Conservation (phyloP, 2,113 vertebrate species). For the Pangasianodon gigas region DNA sequence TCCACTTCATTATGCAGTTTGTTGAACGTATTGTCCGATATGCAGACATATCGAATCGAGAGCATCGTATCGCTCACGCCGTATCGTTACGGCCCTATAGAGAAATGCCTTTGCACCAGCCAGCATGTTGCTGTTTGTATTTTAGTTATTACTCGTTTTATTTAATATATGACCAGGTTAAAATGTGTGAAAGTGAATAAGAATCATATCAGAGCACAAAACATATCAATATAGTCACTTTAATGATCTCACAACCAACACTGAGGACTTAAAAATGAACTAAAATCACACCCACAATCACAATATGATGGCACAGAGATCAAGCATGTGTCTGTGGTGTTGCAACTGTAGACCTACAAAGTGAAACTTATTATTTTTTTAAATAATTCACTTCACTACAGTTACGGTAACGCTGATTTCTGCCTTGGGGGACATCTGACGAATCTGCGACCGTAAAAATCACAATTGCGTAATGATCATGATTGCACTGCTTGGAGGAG, state of each 20-base stretch:
- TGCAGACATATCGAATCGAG: neutral
- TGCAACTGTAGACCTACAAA: neutral
- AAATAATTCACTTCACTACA: neutral
- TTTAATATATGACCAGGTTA: neutral
- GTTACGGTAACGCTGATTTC: neutral
- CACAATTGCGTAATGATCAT: neutral
- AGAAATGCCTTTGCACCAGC: neutral
- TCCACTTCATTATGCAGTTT: neutral
- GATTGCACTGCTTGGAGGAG: neutral
- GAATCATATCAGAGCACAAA: neutral
- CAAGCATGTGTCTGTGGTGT: too few species aligned
- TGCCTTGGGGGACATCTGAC: neutral
- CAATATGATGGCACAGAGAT: neutral
- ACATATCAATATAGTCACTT: too few species aligned
- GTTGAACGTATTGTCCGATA: neutral
- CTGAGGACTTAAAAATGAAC: neutral
- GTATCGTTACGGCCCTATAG: neutral
- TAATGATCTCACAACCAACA: neutral
- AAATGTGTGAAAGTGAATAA: neutral
- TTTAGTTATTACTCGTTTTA: neutral
- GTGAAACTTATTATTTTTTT: neutral
- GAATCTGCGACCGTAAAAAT: constrained; percentile 8
- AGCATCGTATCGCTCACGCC: neutral
- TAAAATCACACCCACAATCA: neutral
- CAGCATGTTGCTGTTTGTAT: neutral